Evolutionary conservation across 2,888 invertebrate species (phyloP), one percentile per base, ranked within the genome.

Genomic region (Tortrix viridana): DNA sequence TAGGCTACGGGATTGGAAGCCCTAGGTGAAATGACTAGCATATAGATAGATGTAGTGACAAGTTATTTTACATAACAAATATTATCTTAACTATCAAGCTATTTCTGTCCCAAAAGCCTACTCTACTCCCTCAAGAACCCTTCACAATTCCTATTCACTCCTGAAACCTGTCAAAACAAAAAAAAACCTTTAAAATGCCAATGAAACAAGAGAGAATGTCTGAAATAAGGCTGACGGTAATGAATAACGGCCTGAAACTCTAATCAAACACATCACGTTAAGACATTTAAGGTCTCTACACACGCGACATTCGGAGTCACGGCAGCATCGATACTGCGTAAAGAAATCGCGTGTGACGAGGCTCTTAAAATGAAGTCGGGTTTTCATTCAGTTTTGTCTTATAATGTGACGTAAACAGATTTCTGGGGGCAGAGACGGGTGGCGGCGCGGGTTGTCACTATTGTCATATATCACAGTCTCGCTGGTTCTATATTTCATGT

Each of bases 401-500:
- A 63, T 37, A 58, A 63, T 53, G 47, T 53, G 63, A 58, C 63
- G 53, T 53, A 63, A 53, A 63, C 47, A 58, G 53, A 48, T 58
- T 58, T 53, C 63, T 58, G 52, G 48, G 66, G 70, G 67, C 67
- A 66, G 63, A 62, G 60, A 57, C 66, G 69, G 69, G 69, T 65
- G 79, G 72, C 76, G 74, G 68, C 70, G 71, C 67, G 72, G 75
- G 74, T 52, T 74, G 80, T 77, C 79, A 77, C 76, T 71, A 67
- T 71, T 66, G 76, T 80, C 75, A 85, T 85, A 84, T 85, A 85
- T 84, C 79, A 80, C 70, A 74, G 76, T 81, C 74, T 74, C 76
- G 80, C 69, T 74, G 79, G 76, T 81, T 82, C 74, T 81, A 85
- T 85, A 83, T 85, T 82, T 84, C 82, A 85, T 81, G 79, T 81